These are phyloP conservation scores for Naso thynnoides DNA, from an alignment of 2,797 vertebrate genomes.

Conservation along the genomic window DNA sequence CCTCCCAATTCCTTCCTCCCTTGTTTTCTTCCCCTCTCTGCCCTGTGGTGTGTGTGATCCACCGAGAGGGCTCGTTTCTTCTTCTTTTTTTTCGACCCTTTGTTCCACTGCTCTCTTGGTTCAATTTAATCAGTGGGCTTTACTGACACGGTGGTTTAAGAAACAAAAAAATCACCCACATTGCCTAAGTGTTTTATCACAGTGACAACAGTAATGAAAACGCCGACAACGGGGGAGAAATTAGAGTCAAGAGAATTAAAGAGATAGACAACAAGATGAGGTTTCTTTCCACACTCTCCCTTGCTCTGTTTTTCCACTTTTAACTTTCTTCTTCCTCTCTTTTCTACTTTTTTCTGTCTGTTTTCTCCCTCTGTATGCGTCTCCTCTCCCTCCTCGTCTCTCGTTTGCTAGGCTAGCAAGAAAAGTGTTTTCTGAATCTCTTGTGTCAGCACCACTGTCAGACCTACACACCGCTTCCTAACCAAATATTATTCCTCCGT, in stretches of 20 bases:
- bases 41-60: constrained; percentile 33
- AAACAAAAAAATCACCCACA: constrained; percentile 40
- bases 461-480: constrained; percentile 65
- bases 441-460: constrained; percentile 79
- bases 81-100: background rate
- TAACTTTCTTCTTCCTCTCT: background rate
- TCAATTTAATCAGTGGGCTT: constrained; percentile 51
- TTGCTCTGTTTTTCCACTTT: constrained; percentile 6
- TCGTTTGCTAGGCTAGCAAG: constrained; percentile 73
- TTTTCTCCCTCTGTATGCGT: background rate
- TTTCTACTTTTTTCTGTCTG: background rate
- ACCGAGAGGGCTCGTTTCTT: constrained; percentile 9
- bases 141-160: constrained; percentile 46
- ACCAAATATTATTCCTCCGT: constrained; percentile 77
- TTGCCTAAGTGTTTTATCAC: constrained; percentile 43
- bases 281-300: background rate
- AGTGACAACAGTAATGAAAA: constrained; percentile 43
- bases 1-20: background rate
- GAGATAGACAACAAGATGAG: constrained; percentile 8
- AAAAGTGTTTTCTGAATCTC: constrained; percentile 73
- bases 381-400: constrained; percentile 14
- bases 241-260: constrained; percentile 44
- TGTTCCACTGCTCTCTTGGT: constrained; percentile 14
- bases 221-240: constrained; percentile 30
- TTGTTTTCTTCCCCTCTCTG: background rate